Conservation (phyloP, 2,888 invertebrate species). For the Trachelus iudaicus region DNA sequence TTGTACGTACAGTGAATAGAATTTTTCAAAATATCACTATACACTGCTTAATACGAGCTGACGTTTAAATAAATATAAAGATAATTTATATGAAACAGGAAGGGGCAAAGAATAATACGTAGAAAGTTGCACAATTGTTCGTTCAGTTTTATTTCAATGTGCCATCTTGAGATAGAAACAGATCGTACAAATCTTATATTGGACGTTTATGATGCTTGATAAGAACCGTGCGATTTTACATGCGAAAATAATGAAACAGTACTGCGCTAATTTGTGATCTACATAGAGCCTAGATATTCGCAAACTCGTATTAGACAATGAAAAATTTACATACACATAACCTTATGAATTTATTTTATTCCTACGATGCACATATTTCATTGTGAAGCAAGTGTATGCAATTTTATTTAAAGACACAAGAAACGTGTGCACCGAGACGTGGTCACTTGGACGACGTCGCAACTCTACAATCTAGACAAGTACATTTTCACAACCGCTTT, state of each 20-base stretch:
- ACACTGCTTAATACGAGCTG: neutral
- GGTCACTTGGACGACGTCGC: neutral
- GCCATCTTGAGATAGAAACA: neutral
- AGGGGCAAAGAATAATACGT: neutral
- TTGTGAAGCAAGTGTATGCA: neutral
- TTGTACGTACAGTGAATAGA: neutral
- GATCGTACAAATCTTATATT: neutral
- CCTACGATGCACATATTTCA: neutral
- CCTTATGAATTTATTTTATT: neutral
- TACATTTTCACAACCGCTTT: constrained; percentile 56
- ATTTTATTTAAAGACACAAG: neutral
- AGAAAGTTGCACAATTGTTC: too few species aligned
- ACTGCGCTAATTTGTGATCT: neutral
- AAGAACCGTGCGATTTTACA: neutral
- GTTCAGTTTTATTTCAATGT: neutral
- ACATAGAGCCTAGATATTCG: neutral
- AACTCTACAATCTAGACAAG: neutral
- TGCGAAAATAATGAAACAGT: neutral
- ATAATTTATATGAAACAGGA: neutral
- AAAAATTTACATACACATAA: neutral
- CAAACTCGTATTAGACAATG: neutral
- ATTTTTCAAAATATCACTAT: neutral
- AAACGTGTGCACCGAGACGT: neutral
- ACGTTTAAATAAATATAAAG: neutral
- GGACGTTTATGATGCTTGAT: neutral